A percentile compares a stretch with the other conserved stretches of the same genome.
These are phyloP conservation scores for Eupithecia subumbrata DNA, from an alignment of 2,888 invertebrate species.

Conservation along the genomic window DNA sequence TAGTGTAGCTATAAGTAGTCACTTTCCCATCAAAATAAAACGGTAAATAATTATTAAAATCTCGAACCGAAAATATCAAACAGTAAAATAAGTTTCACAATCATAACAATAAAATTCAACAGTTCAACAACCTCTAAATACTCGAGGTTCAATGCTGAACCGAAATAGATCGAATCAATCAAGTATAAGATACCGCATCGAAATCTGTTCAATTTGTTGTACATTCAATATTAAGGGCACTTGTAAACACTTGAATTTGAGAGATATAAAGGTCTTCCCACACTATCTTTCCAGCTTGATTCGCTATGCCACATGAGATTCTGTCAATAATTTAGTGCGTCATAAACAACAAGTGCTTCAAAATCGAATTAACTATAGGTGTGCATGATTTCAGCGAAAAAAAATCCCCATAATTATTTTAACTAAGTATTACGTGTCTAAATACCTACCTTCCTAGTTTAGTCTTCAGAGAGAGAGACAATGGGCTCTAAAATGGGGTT, in stretches of 20 bases:
- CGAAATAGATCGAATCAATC: conserved; percentile 38
- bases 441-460: too few relatives aligned
- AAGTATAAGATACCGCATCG: conserved; percentile 32
- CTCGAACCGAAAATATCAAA: neutral
- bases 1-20: too few relatives aligned
- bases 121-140: conserved; percentile 35
- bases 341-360: too few relatives aligned
- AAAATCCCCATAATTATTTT: too few relatives aligned
- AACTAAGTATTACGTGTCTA: too few relatives aligned
- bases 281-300: neutral
- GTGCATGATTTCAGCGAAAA: too few relatives aligned
- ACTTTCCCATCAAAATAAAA: neutral
- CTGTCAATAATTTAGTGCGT: neutral
- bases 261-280: neutral
- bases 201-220: conserved; percentile 14
- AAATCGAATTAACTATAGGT: too few relatives aligned
- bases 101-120: conserved; percentile 30
- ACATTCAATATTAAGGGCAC: conserved; percentile 11
- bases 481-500: too few relatives aligned
- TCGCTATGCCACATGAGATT: neutral
- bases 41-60: neutral
- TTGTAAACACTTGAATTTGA: conserved; percentile 2
- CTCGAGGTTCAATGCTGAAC: conserved; percentile 38
- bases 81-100: conserved; percentile 6
- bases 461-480: too few relatives aligned